phyloP scores from a whole-genome alignment of 2,113 vertebrate genomes.

The Podilymbus podiceps region DNA sequence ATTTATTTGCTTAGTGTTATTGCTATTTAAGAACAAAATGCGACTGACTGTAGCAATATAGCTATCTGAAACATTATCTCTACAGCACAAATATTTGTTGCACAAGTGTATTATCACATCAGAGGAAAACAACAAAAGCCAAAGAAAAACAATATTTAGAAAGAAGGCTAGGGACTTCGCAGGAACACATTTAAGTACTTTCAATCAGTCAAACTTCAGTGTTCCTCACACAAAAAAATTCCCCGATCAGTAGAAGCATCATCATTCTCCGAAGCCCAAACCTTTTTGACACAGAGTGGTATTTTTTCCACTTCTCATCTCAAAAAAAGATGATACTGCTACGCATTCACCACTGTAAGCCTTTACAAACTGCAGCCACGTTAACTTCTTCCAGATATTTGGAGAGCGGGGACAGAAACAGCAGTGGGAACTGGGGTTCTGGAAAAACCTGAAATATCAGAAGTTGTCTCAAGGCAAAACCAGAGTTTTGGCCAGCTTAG shows the following conservation, averaged over 20 bases:
- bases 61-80: background rate
- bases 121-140: background rate
- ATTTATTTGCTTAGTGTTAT: background rate
- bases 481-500: background rate
- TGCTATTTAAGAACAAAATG: background rate
- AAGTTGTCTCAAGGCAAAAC: background rate
- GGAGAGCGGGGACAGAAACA: background rate
- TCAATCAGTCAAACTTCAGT: background rate
- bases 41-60: background rate
- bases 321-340: background rate
- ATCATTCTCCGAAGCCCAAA: background rate
- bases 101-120: background rate
- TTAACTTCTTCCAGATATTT: background rate
- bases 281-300: background rate
- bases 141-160: background rate
- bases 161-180: background rate
- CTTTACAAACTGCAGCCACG: fast-evolving
- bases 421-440: background rate
- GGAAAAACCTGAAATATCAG: background rate
- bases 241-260: background rate
- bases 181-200: background rate
- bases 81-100: background rate
- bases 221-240: background rate
- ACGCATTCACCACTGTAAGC: background rate
- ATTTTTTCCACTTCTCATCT: background rate